These are phyloP conservation scores for Argya squamiceps DNA, from an alignment of 2,797 vertebrate species.

Conservation along the genomic window DNA sequence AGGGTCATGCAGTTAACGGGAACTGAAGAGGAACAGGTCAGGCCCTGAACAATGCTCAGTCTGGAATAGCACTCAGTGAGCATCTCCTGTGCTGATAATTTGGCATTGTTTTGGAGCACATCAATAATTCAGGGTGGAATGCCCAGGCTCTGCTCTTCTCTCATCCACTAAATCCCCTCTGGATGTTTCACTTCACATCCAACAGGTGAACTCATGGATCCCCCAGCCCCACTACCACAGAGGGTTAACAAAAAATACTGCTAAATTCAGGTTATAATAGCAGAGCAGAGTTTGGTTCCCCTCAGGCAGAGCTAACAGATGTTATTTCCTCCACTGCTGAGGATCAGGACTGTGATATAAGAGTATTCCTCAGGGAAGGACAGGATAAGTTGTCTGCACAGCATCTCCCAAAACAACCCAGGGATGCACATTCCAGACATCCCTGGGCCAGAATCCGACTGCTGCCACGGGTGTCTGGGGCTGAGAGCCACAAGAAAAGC, in stretches of 20 bases:
- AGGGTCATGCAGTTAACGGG: background rate
- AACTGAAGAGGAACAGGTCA: background rate
- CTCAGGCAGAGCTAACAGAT: conserved; percentile 8
- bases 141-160: background rate
- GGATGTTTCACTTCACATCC: background rate
- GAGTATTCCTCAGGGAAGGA: background rate
- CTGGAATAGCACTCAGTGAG: conserved; percentile 11
- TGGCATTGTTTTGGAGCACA: background rate
- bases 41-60: background rate
- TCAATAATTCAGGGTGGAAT: background rate
- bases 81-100: background rate
- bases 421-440: conserved; percentile 45
- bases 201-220: background rate
- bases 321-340: background rate
- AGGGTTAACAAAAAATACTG: background rate
- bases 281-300: background rate
- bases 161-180: background rate
- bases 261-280: background rate
- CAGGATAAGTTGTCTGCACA: background rate
- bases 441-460: background rate
- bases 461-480: background rate
- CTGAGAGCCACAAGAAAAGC: background rate
- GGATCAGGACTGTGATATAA: background rate
- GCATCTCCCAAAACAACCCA: background rate
- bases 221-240: background rate